Evolutionary conservation across 2,113 vertebrate species (phyloP), one percentile per base, ranked within the genome.

Genomic region (Oreotragus oreotragus): DNA sequence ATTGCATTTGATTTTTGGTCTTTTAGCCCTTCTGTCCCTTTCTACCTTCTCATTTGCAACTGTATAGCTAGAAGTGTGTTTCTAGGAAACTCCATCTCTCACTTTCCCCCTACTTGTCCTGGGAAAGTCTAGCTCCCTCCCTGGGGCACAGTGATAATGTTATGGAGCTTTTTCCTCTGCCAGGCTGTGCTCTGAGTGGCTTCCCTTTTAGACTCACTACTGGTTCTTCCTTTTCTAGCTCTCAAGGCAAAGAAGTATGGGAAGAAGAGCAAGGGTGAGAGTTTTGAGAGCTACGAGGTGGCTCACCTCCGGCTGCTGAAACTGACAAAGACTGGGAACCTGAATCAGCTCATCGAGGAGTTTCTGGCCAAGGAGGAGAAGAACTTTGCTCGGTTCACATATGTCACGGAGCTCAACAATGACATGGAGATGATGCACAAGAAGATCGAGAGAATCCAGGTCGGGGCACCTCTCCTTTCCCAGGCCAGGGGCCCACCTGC

Each of bases 331-430:
- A 36, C 96, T 0, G 96, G 97, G 2, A 2, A 98, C 77, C 36
- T 99, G 0, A 60, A 94, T 0, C 28, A 36, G 39, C 95, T 99
- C 73, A 39, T 98, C 1, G 23, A 92, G 0, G 51, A 92, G 0
- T 99, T 98, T 62, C 2, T 97, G 0, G 95, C 96, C 66, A 98
- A 96, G 58, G 98, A 99, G 85, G 97, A 96, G 88, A 98, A 98
- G 92, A 98, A 98, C 55, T 99, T 99, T 0, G 97, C 98, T 28
- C 91, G 92, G 77, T 99, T 99, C 28, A 96, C n/a, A 9, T 99
- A 98, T 0, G 53, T 97, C 95, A 91, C 77, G 0, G 98, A 99
- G 93, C 98, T 99, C 88, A 98, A 97, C 8, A 94, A 94, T 0
- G 97, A 98, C 64, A 97, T 98, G 36, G 98, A 98, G 84, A 96